A percentile compares a stretch with the other conserved stretches of the same genome.
These are phyloP conservation scores for Pachycephala philippinensis DNA, from an alignment of 2,113 vertebrate species.

Conservation along the genomic window DNA sequence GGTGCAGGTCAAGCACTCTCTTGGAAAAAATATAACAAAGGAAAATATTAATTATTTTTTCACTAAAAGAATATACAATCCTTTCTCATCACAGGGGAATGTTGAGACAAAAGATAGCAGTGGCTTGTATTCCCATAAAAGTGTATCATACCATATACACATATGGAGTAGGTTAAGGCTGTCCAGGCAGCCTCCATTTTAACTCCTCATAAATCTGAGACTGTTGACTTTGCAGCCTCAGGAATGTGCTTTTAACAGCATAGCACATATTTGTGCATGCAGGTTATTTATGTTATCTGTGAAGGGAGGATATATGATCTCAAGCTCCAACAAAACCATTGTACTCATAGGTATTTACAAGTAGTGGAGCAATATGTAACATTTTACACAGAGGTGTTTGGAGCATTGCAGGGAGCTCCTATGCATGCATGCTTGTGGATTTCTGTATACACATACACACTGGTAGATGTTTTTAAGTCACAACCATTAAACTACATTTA, in stretches of 20 bases:
- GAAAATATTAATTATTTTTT: background rate
- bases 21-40: background rate
- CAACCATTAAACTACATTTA: background rate
- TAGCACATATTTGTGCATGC: fast-evolving
- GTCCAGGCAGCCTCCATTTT: background rate
- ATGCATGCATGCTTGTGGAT: fast-evolving
- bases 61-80: background rate
- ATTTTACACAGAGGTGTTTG: background rate
- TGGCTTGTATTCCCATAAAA: background rate
- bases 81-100: background rate
- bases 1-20: background rate
- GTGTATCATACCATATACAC: background rate
- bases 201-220: background rate
- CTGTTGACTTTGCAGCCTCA: background rate
- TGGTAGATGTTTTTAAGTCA: background rate
- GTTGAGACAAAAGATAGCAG: background rate
- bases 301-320: background rate
- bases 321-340: background rate
- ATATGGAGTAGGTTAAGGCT: background rate
- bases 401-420: background rate
- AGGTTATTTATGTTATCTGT: background rate
- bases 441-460: background rate
- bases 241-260: background rate
- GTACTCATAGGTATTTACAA: background rate
- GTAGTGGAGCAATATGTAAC: background rate